Conservation (phyloP, 1,140 invertebrate species). For the Campodea augens region DNA sequence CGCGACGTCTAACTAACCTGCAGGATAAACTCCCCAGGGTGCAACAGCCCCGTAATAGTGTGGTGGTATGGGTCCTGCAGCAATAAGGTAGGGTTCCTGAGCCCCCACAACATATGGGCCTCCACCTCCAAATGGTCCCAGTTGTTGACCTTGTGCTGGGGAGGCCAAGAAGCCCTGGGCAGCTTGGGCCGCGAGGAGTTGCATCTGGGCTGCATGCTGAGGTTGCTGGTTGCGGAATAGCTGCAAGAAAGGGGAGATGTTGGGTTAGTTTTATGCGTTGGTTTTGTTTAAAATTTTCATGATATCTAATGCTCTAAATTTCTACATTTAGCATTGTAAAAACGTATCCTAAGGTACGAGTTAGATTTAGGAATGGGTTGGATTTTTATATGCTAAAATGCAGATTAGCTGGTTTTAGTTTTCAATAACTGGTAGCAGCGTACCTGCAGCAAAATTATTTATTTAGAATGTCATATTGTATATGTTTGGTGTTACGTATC, state of each 20-base stretch:
- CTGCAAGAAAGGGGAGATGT: conserved; percentile 30
- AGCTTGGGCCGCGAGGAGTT: conserved; percentile 31
- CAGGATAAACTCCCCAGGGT: conserved; percentile 54
- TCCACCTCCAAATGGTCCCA: conserved; percentile 26
- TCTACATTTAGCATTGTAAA: no score
- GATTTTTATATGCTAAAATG: no score
- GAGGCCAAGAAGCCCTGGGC: conserved; percentile 32
- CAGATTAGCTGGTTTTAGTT: no score
- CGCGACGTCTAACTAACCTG: no score
- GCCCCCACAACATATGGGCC: conserved; percentile 79
- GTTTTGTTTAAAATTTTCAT: not conserved
- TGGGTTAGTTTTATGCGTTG: not conserved
- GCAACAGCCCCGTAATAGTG: conserved; percentile 55
- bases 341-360: no score
- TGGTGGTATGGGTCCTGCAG: conserved; percentile 43
- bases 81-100: conserved; percentile 37
- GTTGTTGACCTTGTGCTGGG: conserved; percentile 21
- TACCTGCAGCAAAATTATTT: no score
- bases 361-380: no score
- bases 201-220: conserved; percentile 28
- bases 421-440: no score
- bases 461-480: no score
- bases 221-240: conserved; percentile 65
- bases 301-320: no score
- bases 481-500: no score